These are phyloP conservation scores for Paramuricea clavata DNA, from an alignment of 92 coral and sea anemone species.

Conservation along the genomic window DNA sequence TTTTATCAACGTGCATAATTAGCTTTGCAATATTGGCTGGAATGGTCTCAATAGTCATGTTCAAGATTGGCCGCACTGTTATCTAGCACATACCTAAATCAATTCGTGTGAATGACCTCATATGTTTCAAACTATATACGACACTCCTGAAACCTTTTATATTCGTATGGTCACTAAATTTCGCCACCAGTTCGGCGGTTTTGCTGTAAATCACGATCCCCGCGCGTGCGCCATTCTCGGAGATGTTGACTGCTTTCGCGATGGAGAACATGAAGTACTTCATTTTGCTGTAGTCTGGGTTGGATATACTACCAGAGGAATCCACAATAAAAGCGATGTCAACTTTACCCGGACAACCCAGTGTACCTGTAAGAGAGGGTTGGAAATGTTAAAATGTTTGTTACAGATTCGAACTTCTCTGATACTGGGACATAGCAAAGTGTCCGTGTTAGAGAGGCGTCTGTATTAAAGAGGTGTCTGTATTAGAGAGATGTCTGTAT, in stretches of 20 bases:
- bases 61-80: too few species aligned
- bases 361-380: slow-evolving; percentile 25
- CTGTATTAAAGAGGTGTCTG: too few species aligned
- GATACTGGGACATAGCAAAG: background rate
- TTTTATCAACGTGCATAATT: too few species aligned
- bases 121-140: slow-evolving; percentile 33
- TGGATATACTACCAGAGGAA: slow-evolving; percentile 54
- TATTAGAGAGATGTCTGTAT: too few species aligned
- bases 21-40: too few species aligned
- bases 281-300: slow-evolving; percentile 44
- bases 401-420: background rate
- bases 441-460: too few species aligned
- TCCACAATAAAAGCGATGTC: slow-evolving; percentile 57
- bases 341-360: slow-evolving; percentile 36
- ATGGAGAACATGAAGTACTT: slow-evolving; percentile 57
- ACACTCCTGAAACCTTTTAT: slow-evolving; percentile 32
- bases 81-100: background rate
- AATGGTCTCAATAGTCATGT: too few species aligned
- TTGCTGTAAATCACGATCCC: slow-evolving; percentile 60
- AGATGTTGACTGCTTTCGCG: slow-evolving; percentile 20
- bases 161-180: slow-evolving; percentile 36
- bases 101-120: slow-evolving; percentile 30
- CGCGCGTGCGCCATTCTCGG: slow-evolving; percentile 35
- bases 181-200: slow-evolving; percentile 30
- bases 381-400: too few species aligned